Conservation (phyloP, 2,797 vertebrate genomes). For the Sylvilagus floridanus region DNA sequence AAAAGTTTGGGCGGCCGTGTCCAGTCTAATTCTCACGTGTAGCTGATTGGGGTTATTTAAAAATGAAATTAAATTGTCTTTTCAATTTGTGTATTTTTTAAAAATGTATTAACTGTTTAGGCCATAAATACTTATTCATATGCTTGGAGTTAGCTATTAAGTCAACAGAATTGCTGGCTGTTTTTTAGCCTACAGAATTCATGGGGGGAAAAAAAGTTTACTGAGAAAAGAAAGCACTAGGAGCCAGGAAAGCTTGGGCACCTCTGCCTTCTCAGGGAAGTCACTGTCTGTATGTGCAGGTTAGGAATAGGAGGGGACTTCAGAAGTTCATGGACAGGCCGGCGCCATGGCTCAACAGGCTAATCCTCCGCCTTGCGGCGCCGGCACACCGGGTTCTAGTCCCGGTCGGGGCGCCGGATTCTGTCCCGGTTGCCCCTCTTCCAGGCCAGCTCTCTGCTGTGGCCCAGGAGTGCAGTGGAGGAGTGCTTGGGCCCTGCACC, state of each 20-base stretch:
- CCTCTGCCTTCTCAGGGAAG: neutral
- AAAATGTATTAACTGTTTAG: neutral
- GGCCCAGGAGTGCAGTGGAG: too few relatives aligned
- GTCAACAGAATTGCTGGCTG: neutral
- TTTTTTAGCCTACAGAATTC: neutral
- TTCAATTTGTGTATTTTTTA: neutral
- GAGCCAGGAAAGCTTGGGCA: neutral
- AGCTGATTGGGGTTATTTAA: neutral
- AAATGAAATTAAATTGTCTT: conserved; percentile 10
- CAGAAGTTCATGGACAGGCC: too few relatives aligned
- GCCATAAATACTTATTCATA: neutral
- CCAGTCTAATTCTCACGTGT: neutral
- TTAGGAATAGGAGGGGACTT: neutral
- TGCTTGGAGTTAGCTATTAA: conserved; percentile 27
- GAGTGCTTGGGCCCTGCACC: too few relatives aligned
- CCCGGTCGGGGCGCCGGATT: too few relatives aligned
- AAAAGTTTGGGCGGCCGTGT: neutral
- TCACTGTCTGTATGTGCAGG: conserved; percentile 1
- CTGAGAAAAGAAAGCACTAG: neutral
- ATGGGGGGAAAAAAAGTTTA: neutral
- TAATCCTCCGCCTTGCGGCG: too few relatives aligned
- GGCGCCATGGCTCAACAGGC: too few relatives aligned
- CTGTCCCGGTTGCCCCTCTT: too few relatives aligned
- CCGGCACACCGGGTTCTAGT: too few relatives aligned
- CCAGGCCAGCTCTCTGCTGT: too few relatives aligned